Evolutionary conservation across 2,113 vertebrate genomes (phyloP).

Genomic region (Cebidichthys violaceus): DNA sequence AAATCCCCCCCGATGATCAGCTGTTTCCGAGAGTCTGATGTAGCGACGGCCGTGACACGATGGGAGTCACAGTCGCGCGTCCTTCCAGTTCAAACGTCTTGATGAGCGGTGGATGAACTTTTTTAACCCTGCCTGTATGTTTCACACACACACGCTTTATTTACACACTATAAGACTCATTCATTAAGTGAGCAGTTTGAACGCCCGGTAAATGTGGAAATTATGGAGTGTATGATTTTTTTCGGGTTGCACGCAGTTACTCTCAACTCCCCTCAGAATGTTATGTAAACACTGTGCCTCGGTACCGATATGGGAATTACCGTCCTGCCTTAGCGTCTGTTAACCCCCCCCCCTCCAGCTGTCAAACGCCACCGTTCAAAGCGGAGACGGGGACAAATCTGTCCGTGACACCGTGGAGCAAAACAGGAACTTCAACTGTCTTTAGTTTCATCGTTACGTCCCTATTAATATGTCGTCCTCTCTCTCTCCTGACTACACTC

Average conservation of each 20-base stretch:
- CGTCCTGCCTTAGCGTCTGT: slow-evolving; percentile 53
- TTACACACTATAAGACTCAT: slow-evolving; percentile 49
- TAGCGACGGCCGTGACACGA: slow-evolving; percentile 17
- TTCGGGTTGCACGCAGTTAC: slow-evolving; percentile 29
- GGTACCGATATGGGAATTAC: slow-evolving; percentile 57
- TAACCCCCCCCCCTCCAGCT: slow-evolving; percentile 58
- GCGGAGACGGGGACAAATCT: slow-evolving; percentile 22
- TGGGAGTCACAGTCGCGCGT: slow-evolving; percentile 32
- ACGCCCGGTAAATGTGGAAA: slow-evolving; percentile 33
- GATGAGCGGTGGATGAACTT: slow-evolving; percentile 10
- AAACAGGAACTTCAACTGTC: neutral
- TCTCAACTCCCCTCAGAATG: slow-evolving; percentile 43
- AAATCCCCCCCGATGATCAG: slow-evolving; percentile 14
- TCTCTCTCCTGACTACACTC: neutral
- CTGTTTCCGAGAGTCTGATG: neutral
- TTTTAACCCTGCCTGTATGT: slow-evolving; percentile 35
- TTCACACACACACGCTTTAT: slow-evolving; percentile 59
- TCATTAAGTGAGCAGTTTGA: slow-evolving; percentile 42
- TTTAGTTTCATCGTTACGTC: neutral
- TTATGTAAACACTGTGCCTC: slow-evolving; percentile 61
- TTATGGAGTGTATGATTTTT: slow-evolving; percentile 32
- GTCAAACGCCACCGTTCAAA: slow-evolving; percentile 33
- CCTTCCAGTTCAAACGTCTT: neutral
- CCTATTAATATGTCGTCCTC: neutral
- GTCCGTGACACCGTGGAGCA: neutral